Evolutionary conservation across 2,113 vertebrate species (phyloP).

Genomic region (Heteronetta atricapilla): DNA sequence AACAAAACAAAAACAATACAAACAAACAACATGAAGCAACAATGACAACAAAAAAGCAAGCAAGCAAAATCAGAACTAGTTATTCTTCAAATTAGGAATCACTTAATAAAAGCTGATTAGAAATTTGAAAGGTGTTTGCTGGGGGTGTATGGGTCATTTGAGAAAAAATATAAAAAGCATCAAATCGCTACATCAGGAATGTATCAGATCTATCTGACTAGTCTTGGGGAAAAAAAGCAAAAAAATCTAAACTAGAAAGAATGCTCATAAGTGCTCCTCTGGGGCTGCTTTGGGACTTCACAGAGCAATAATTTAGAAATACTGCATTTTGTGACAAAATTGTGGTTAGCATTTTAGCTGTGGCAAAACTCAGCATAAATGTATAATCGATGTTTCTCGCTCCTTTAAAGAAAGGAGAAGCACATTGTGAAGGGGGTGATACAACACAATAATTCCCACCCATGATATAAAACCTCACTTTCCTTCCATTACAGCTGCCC

Average conservation of each 20-base stretch:
- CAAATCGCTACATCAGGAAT: not conserved
- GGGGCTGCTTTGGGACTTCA: not conserved
- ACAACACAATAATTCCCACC: not conserved
- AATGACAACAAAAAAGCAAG: not conserved
- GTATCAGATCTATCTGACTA: not conserved
- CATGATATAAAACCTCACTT: conserved; percentile 6
- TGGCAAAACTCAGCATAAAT: conserved; percentile 14
- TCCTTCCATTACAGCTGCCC: not conserved
- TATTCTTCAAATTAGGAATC: not conserved
- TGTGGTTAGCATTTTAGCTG: conserved; percentile 30
- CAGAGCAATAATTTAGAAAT: not conserved
- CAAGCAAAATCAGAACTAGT: not conserved
- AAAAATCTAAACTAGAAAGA: conserved; percentile 29
- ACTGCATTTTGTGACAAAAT: conserved; percentile 37
- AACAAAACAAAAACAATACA: not conserved
- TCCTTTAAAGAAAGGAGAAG: not conserved
- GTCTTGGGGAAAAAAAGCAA: not conserved
- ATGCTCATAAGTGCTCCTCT: conserved; percentile 22
- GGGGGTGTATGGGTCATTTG: not conserved
- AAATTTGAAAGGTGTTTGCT: not conserved
- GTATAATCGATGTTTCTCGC: not conserved
- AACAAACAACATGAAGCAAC: too few relatives aligned
- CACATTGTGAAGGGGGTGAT: not conserved
- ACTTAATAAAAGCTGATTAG: not conserved
- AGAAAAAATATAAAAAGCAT: not conserved